Evolutionary conservation across 2,888 invertebrate genomes (phyloP).

Genomic region (Dicyrtomina minuta): DNA sequence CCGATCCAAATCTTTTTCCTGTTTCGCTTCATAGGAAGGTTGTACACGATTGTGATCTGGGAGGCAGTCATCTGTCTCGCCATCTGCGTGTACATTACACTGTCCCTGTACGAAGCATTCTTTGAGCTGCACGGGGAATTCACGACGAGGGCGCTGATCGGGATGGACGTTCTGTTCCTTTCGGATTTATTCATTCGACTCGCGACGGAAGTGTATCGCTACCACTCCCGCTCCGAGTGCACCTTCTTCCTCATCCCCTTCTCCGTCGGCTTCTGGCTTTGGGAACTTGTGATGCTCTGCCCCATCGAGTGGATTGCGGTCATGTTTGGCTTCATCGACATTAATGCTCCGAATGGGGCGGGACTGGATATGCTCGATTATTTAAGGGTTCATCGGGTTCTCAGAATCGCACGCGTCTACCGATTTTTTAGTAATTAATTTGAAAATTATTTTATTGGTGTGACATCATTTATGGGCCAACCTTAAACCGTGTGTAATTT

Average conservation of each 20-base stretch:
- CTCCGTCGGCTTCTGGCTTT: constrained; percentile 9
- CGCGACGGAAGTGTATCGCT: constrained; percentile 7
- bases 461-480: too few relatives aligned
- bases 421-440: constrained; percentile 34
- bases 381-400: constrained; percentile 41
- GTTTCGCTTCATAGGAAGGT: background rate
- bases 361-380: constrained; percentile 33
- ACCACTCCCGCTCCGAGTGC: background rate
- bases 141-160: background rate
- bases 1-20: background rate
- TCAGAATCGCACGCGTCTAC: constrained; percentile 34
- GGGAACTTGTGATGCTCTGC: background rate
- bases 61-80: background rate
- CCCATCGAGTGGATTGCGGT: background rate
- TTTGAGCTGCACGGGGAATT: constrained; percentile 2
- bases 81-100: background rate
- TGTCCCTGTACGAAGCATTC: constrained; percentile 14
- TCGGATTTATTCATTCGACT: constrained; percentile 13
- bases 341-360: background rate
- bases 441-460: too few relatives aligned
- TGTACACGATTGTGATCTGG: background rate
- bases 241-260: constrained; percentile 17
- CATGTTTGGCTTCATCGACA: background rate
- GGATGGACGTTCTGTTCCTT: constrained; percentile 10
- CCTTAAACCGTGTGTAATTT: too few relatives aligned